phyloP scores from a whole-genome alignment of 2,113 vertebrate genomes.

The Pseudorectes ferrugineus region DNA sequence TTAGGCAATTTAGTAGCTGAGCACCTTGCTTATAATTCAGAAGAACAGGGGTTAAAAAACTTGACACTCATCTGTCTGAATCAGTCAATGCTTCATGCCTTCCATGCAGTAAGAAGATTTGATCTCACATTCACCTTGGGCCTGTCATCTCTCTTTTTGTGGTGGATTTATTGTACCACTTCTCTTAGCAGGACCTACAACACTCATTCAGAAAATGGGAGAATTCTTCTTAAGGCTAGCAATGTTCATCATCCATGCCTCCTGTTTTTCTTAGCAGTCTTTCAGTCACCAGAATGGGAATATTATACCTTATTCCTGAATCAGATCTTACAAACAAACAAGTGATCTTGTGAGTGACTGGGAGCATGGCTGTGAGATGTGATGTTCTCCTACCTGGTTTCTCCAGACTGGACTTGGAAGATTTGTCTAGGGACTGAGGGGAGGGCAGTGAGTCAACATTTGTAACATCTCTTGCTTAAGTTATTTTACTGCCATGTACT shows the following conservation, averaged over 20 bases:
- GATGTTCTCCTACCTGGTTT: not conserved
- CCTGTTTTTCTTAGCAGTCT: not conserved
- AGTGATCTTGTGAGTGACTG: not conserved
- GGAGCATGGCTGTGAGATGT: not conserved
- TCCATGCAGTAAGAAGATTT: not conserved
- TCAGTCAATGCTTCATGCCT: not conserved
- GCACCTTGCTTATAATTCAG: not conserved
- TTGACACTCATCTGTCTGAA: not conserved
- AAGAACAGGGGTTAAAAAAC: not conserved
- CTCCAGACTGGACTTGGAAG: not conserved
- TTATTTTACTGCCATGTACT: not conserved
- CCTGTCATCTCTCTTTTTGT: not conserved
- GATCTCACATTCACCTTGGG: not conserved
- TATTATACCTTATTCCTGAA: not conserved
- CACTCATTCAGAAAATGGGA: not conserved
- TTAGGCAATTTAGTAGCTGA: not conserved
- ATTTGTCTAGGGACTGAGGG: not conserved
- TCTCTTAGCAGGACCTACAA: not conserved
- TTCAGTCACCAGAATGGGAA: not conserved
- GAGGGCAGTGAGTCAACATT: not conserved
- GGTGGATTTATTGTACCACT: not conserved
- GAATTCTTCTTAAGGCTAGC: not conserved
- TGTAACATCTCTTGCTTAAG: not conserved
- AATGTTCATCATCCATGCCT: accelerated
- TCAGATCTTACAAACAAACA: not conserved